phyloP scores from a whole-genome alignment of 2,888 invertebrate species.

The Blera fallax region DNA sequence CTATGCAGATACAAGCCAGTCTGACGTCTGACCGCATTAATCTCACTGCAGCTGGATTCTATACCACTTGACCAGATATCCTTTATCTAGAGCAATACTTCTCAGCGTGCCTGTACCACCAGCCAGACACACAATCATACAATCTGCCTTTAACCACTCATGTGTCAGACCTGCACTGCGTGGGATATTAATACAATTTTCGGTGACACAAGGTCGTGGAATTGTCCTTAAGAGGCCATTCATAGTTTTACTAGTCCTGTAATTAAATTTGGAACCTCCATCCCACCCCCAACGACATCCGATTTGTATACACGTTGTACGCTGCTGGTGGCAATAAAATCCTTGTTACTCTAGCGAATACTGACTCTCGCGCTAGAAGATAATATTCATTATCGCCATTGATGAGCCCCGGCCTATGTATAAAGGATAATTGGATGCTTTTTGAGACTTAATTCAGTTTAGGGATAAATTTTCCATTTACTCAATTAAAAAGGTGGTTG shows the following conservation, averaged over 20 bases:
- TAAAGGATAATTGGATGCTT: constrained; percentile 3
- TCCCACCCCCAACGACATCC: not conserved
- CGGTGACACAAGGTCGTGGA: constrained; percentile 30
- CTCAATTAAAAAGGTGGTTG: constrained; percentile 25
- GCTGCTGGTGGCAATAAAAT: not conserved
- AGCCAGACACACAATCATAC: not conserved
- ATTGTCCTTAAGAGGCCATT: constrained; percentile 18
- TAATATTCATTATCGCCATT: not conserved
- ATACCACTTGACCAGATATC: too few species aligned
- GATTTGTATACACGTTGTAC: not conserved
- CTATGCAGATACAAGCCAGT: too few species aligned
- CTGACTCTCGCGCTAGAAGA: not conserved
- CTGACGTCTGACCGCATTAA: too few species aligned
- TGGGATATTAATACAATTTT: not conserved
- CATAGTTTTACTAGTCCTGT: constrained; percentile 1
- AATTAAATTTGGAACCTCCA: constrained; percentile 4
- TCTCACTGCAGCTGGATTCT: too few species aligned
- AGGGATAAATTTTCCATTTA: not conserved
- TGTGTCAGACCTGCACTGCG: not conserved
- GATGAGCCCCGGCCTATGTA: not conserved
- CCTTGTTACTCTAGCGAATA: not conserved
- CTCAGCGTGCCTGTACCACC: not conserved
- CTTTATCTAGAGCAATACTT: not conserved
- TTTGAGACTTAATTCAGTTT: constrained; percentile 11
- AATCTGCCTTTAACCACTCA: not conserved